phyloP scores from a whole-genome alignment of 1,140 invertebrate species.

The Lysiphlebus fabarum region DNA sequence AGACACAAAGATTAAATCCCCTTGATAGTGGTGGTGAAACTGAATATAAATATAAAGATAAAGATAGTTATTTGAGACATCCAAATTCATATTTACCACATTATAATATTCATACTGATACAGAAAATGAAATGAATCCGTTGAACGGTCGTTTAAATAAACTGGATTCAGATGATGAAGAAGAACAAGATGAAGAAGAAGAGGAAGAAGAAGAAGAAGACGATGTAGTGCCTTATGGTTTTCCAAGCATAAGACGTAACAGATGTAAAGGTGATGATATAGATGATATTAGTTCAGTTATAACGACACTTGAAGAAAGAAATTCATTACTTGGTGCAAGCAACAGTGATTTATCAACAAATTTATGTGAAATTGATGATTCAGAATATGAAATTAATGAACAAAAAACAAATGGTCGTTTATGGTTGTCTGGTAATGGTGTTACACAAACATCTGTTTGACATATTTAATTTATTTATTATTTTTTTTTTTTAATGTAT shows the following conservation, averaged over 20 bases:
- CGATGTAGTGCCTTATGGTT: conserved; percentile 66
- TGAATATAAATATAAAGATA: conserved; percentile 54
- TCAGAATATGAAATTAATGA: conserved; percentile 70
- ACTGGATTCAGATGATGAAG: conserved; percentile 54
- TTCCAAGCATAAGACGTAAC: conserved; percentile 62
- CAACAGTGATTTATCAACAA: conserved; percentile 81
- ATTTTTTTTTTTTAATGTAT: conserved; percentile 2
- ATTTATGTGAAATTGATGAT: conserved; percentile 90
- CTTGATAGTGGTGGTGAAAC: conserved; percentile 65
- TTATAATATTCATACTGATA: conserved; percentile 68
- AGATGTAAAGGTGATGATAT: conserved; percentile 52
- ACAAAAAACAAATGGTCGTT: conserved; percentile 54
- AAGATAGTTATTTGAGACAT: conserved; percentile 74
- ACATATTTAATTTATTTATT: conserved; percentile 47
- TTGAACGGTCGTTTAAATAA: conserved; percentile 51
- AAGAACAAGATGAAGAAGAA: conserved; percentile 55
- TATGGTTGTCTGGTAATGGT: conserved; percentile 52
- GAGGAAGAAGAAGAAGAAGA: conserved; percentile 60
- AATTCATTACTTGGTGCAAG: conserved; percentile 72
- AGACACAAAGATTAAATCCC: conserved; percentile 61
- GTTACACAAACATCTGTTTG: conserved; percentile 63
- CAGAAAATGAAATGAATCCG: conserved; percentile 61
- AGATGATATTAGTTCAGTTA: conserved; percentile 58
- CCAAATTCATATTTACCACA: conserved; percentile 81
- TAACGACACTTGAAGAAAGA: conserved; percentile 65